phyloP scores from a whole-genome alignment of 2,888 invertebrate genomes.

The Adela reaumurella region DNA sequence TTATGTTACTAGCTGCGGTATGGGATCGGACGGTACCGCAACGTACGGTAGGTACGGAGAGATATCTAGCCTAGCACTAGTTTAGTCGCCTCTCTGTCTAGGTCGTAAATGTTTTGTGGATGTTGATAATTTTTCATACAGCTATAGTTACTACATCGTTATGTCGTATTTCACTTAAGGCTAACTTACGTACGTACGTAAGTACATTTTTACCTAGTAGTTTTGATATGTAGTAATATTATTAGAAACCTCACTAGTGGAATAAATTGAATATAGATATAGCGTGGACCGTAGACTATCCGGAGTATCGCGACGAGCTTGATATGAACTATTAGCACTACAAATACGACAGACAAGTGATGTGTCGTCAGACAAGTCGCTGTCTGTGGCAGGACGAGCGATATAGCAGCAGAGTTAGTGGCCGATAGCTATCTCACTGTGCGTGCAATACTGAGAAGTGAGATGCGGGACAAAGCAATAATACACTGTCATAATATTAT shows the following conservation, averaged over 20 bases:
- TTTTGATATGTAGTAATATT: slow-evolving; percentile 36
- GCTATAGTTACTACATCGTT: slow-evolving; percentile 39
- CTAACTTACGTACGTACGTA: slow-evolving; percentile 28
- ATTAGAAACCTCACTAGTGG: slow-evolving; percentile 53
- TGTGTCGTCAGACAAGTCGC: too few relatives aligned
- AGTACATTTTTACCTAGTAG: slow-evolving; percentile 46
- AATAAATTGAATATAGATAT: slow-evolving; percentile 35
- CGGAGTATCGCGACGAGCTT: slow-evolving; percentile 41
- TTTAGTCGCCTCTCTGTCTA: slow-evolving; percentile 6
- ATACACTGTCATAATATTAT: too few relatives aligned
- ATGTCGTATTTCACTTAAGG: slow-evolving; percentile 36
- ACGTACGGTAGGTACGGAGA: background rate
- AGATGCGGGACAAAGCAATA: too few relatives aligned
- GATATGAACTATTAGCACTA: too few relatives aligned
- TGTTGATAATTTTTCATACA: slow-evolving; percentile 40
- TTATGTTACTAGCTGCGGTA: too few relatives aligned
- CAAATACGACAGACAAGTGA: too few relatives aligned
- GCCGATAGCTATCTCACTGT: too few relatives aligned
- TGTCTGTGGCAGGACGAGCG: too few relatives aligned
- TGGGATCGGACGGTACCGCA: slow-evolving; percentile 6
- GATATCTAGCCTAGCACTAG: background rate
- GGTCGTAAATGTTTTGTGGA: slow-evolving; percentile 32
- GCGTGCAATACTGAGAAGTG: too few relatives aligned
- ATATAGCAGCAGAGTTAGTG: too few relatives aligned
- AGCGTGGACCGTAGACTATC: slow-evolving; percentile 25